phyloP scores from a whole-genome alignment of 2,888 invertebrate genomes.

The Drosophila fulvimacula region DNA sequence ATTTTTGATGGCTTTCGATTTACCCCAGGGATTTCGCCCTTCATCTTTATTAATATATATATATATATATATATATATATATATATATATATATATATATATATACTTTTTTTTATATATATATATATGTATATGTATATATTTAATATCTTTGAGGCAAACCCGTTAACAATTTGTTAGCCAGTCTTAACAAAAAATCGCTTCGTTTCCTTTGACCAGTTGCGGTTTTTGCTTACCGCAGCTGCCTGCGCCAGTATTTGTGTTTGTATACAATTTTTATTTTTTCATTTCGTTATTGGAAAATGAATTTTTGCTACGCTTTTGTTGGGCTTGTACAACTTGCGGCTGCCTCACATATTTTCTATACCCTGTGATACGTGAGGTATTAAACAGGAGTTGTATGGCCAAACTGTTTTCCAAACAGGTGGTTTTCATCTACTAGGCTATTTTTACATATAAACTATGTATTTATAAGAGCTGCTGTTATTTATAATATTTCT shows the following conservation, averaged over 20 bases:
- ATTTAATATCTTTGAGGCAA: conserved; percentile 18
- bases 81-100: conserved; percentile 5
- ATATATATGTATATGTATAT: conserved; percentile 7
- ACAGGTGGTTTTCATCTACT: not conserved
- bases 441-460: not conserved
- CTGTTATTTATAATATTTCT: no score
- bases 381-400: not conserved
- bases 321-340: conserved; percentile 54
- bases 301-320: conserved; percentile 56
- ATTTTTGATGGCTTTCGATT: not conserved
- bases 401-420: not conserved
- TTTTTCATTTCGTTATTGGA: conserved; percentile 49
- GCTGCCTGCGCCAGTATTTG: conserved; percentile 24
- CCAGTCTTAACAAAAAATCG: conserved; percentile 12
- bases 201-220: conserved; percentile 34
- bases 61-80: no score
- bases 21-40: not conserved
- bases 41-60: conserved; percentile 15
- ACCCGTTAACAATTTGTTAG: conserved; percentile 33
- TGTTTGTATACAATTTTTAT: conserved; percentile 26
- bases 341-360: conserved; percentile 50
- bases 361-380: conserved; percentile 13
- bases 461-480: no score
- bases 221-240: conserved; percentile 57
- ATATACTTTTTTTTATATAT: not conserved